phyloP scores from a whole-genome alignment of 2,888 invertebrate genomes.

The Druceiella hillmani region DNA sequence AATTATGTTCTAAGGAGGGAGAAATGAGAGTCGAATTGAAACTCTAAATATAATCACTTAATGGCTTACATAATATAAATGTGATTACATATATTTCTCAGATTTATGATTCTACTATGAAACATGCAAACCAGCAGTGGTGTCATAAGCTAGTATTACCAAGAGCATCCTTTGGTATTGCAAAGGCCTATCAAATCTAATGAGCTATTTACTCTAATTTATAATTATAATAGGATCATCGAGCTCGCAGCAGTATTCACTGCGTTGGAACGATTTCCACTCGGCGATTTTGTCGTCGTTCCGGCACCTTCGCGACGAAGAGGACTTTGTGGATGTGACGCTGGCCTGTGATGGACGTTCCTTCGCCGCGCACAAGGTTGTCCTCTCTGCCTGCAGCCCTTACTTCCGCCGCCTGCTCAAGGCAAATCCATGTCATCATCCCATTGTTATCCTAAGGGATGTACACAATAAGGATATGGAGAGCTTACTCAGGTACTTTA shows the following conservation, averaged over 20 bases:
- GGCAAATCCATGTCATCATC: constrained; percentile 87
- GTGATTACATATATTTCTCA: too few species aligned
- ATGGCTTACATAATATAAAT: too few species aligned
- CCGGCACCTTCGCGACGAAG: constrained; percentile 81
- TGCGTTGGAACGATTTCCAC: constrained; percentile 94
- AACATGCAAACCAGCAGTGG: too few species aligned
- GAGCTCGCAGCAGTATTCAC: constrained; percentile 89
- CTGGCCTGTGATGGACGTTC: constrained; percentile 86
- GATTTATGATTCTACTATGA: too few species aligned
- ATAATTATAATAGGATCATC: too few species aligned
- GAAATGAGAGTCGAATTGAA: too few species aligned
- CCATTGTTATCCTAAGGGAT: constrained; percentile 82
- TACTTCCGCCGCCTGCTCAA: constrained; percentile 85
- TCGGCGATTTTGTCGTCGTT: constrained; percentile 87
- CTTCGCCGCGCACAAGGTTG: constrained; percentile 86
- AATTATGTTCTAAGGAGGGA: too few species aligned
- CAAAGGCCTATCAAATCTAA: too few species aligned
- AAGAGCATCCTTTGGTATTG: too few species aligned
- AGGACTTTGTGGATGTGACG: constrained; percentile 91
- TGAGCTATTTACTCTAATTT: too few species aligned
- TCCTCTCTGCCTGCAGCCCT: constrained; percentile 89
- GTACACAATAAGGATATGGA: constrained; percentile 83
- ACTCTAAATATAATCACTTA: too few species aligned
- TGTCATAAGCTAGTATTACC: too few species aligned
- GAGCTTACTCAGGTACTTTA: constrained; percentile 73